Evolutionary conservation across 2,888 invertebrate genomes (phyloP), one percentile per base, ranked within the genome.

Genomic region (Campoplex capitator): DNA sequence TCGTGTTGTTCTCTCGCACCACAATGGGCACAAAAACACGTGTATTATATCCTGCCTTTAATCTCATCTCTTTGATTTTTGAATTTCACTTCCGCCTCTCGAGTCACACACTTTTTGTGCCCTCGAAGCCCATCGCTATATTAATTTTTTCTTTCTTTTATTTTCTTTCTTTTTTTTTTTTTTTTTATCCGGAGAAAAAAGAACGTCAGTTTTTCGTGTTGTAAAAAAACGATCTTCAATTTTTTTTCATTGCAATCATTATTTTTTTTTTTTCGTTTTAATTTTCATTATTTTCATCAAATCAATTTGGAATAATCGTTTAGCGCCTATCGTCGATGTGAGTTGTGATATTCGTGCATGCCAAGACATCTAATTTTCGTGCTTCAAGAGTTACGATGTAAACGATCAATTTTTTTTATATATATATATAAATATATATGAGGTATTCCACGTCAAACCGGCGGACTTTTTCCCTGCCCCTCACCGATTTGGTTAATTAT

Each of bases 331-430:
- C 89, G 84, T 86, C 85, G 86, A 90, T 92, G 91, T 92, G 90
- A 91, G 88, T 91, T 91, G 92, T 92, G 91, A 93, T 80, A 80
- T 85, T 92, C 90, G 92, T 92, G 93, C 94, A 94, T 94, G 94
- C 94, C 92, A 94, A 93, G 92, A 94, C 93, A 94, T 93, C 93
- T 94, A 93, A 68, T 89, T 88, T 88, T 87, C 89, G 89, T 89
- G 89, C 89, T 89, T 71, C 74, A 83, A 83, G 88, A 86, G 86
- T 88, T 88, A 85, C 56, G 79, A 88, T 86, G 86, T 88, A 62
- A 62, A 7, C 13, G 32, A 62, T 62, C 32, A 62, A 62, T 62
- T 32, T 32, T 3, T 8, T 16, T 32, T 32, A 16, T 58, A 58
- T 28, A 58, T 28, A 28, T 23, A 23, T 23, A 23, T 23, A 23